These are phyloP conservation scores for Enteromius paludinosus DNA, from an alignment of 2,797 vertebrate genomes.

Conservation along the genomic window DNA sequence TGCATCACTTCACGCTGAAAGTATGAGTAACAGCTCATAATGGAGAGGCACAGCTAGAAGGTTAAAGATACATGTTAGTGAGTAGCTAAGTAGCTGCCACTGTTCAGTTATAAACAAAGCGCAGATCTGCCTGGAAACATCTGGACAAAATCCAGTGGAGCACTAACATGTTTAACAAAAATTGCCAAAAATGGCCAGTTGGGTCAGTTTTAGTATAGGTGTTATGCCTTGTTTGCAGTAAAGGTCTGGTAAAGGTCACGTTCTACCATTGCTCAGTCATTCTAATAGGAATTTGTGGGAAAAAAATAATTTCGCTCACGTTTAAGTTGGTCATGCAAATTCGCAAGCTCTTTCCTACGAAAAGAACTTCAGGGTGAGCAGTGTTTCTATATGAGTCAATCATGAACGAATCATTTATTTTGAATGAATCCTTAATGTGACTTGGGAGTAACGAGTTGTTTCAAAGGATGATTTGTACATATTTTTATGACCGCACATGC, in stretches of 20 bases:
- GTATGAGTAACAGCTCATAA: constrained; percentile 2
- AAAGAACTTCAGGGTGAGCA: neutral
- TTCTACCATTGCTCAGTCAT: neutral
- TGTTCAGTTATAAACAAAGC: constrained; percentile 25
- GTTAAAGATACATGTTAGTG: constrained; percentile 18
- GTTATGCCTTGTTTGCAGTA: neutral
- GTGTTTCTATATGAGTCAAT: neutral
- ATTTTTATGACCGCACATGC: neutral
- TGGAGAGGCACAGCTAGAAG: constrained; percentile 21
- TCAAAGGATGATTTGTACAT: neutral
- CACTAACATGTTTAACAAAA: neutral
- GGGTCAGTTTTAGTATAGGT: neutral
- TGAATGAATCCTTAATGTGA: neutral
- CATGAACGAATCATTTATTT: neutral
- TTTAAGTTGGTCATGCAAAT: neutral
- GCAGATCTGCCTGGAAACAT: neutral
- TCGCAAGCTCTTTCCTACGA: neutral
- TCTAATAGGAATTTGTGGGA: neutral
- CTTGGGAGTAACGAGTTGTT: neutral
- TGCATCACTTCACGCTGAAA: constrained; percentile 12
- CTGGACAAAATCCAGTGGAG: constrained; percentile 11
- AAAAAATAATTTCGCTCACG: no score
- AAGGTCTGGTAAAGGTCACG: neutral
- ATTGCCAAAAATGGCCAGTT: neutral
- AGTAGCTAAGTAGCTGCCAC: constrained; percentile 24